Base-by-base conservation (phyloP, 2,797 vertebrate species). In the Kryptolebias ocellatus region DNA sequence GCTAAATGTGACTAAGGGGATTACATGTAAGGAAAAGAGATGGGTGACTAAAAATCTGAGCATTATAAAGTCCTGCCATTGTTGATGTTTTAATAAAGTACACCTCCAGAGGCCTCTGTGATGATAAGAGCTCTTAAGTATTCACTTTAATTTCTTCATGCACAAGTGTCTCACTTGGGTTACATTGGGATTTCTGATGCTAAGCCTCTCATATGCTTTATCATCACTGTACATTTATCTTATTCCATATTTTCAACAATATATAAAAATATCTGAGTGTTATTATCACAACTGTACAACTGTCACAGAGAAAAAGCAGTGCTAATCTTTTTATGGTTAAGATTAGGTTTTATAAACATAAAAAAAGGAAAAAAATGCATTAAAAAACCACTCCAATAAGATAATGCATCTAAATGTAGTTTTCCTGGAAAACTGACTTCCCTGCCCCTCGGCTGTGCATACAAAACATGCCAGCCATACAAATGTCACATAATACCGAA, bases 41-140 rank as follows among this genome's bases (percentile, higher is more conserved):
- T 24, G 46, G n/a, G 0, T 29, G 14, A 64, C 34, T 4, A 0
- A 4, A 27, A 49, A 24, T 67, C 17, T 72, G 34, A 2, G 31
- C 4, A 55, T 57, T 70, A 53, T 27, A 12, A 54, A 60, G 37
- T 42, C 16, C 39, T 42, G 14, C 5, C 50, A 51, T 56, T 46
- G 44, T 29, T 5, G 17, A 56, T 2, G 2, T 64, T 68, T 76
- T 17, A 59, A 53, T 69, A 49, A 47, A 44, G 65, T 28, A 56
- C 28, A 12, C 18, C 20, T 44, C 10, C 49, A 24, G 49, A 24
- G 1, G 8, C 9, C 49, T 50, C 17, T 47, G 2, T 50, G 18
- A 18, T 24, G n/a, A 20, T 1, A 24, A 14, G 20, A 51, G 7
- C 20, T 51, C 18, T 12, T 24, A 51, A 24, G 6, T 51, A 24